Evolutionary conservation across 92 coral and sea anemone species (phyloP), one percentile per base, ranked within the genome.

Genomic region (Porites evermanni): DNA sequence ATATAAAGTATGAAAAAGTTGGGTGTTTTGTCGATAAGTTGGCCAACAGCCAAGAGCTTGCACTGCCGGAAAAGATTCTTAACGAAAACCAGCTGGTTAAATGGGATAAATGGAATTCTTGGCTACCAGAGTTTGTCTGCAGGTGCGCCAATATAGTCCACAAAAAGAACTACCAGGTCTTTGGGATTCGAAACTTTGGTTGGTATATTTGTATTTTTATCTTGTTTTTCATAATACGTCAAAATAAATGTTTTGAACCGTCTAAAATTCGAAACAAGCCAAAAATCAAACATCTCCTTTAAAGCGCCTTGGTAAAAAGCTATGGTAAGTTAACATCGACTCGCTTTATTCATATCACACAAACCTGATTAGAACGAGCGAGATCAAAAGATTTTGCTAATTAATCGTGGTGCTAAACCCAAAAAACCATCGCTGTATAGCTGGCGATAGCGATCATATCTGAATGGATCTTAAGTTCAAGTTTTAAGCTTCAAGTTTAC

Each of bases 11-110:
- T 75, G 52, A 67, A 68, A 92, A 87, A 47, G 44, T 92, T 58
- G 95, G 95, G 13, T 92, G 95, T 74, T 92, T 81, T 64, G 87
- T 59, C 13, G 91, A 92, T 64, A 85, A 86, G 54, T 20, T 29
- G 32, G 21, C 14, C n/a, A 50, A 58, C 59, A 77, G 51, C 26
- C 63, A 29, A 2, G 26, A 23, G 10, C 65, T 69, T 52, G 67
- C 84, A 53, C 84, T 80, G 14, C 70, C 84, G 14, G 66, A 80
- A 67, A 67, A 2, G 67, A 53, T 80, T 12, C 11, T 80, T 21
- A 67, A 21, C 17, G 73, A 79, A 79, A 51, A 19, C 53, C 5
- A 71, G 23, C 3, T 13, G 14, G 32, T 87, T 16, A 75, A 23
- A 29, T 78, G 79, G 79, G 21, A 87, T 12, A 59, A 53, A 69